A percentile compares a stretch with the other conserved stretches of the same genome.
These are phyloP conservation scores for Dinocampus coccinellae DNA, from an alignment of 2,888 invertebrate genomes.

Conservation along the genomic window DNA sequence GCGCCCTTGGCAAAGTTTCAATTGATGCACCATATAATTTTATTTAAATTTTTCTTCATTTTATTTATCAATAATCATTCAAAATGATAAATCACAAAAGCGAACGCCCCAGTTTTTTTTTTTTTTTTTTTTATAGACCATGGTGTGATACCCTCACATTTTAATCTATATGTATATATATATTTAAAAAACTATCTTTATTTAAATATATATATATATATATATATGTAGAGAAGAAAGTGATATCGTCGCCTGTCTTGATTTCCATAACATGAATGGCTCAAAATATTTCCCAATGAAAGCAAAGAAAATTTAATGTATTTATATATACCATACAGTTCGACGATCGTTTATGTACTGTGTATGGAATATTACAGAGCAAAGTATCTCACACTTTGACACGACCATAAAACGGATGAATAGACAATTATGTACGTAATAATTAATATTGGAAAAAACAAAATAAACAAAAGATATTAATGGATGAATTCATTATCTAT, in stretches of 20 bases:
- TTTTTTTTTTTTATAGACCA: neutral
- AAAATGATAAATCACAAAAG: neutral
- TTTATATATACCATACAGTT: neutral
- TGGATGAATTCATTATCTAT: neutral
- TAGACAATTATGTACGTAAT: neutral
- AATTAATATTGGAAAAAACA: neutral
- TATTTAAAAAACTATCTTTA: neutral
- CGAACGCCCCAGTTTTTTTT: neutral
- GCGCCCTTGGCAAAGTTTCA: slow-evolving; percentile 9
- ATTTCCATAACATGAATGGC: neutral
- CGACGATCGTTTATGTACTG: neutral
- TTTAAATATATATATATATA: neutral
- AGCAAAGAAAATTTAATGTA: neutral
- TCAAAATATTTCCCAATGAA: neutral
- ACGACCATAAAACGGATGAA: neutral
- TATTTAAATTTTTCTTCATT: slow-evolving; percentile 36
- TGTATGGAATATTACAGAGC: slow-evolving; percentile 53
- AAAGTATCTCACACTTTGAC: slow-evolving; percentile 45
- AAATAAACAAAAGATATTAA: neutral
- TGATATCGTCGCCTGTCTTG: neutral
- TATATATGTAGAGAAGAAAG: neutral
- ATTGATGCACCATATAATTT: neutral
- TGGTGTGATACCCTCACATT: neutral
- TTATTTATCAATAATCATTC: slow-evolving; percentile 26
- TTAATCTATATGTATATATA: neutral